Base-by-base conservation (phyloP, 2,888 invertebrate genomes). In the Caenorhabditis sp. region DNA sequence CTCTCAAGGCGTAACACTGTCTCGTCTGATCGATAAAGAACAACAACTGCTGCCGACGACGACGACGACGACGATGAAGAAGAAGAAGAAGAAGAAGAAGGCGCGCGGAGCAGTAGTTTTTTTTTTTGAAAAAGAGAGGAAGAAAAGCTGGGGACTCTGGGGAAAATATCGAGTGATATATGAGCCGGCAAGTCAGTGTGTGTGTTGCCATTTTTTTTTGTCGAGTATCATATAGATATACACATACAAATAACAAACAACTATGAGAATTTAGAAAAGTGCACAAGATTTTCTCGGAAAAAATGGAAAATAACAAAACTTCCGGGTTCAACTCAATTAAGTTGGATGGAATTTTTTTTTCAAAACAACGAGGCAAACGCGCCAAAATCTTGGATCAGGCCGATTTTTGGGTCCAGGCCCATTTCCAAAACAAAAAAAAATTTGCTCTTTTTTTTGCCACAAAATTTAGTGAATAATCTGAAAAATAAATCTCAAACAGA, bases 41-140 rank as follows among this genome's bases (percentile, higher is more conserved):
- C 43, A 43, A 43, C 43, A 43, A 43, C 43, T 43, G 43, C 43
- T 17, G 14, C 17, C 43, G 3, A 17, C 43, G 4, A 31, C 43
- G 12, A 17, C 43, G 43, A 5, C 43, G 43, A 43, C 43, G 43
- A 43, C 17, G 43, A 43, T 17, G 14, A 43, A 43, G 43, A 43
- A 43, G 43, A 43, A 36, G 36, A 12, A 36, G 36, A 36, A 43
- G 43, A 43, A 43, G 43, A 43, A 43, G 43, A 43, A 43, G 43
- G 43, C 43, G 43, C 43, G 43, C 43, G 43, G 43, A 43, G 43
- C 43, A 43, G 43, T 43, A 43, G 43, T 43, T 43, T 43, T 43
- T 43, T 43, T 43, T 14, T 43, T 43, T 3, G 14, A 43, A 14
- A 43, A 43, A 14, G 14, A 43, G 17, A 17, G 14, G 17, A 17